phyloP scores from a whole-genome alignment of 2,888 invertebrate species.

The Norana najaformis region DNA sequence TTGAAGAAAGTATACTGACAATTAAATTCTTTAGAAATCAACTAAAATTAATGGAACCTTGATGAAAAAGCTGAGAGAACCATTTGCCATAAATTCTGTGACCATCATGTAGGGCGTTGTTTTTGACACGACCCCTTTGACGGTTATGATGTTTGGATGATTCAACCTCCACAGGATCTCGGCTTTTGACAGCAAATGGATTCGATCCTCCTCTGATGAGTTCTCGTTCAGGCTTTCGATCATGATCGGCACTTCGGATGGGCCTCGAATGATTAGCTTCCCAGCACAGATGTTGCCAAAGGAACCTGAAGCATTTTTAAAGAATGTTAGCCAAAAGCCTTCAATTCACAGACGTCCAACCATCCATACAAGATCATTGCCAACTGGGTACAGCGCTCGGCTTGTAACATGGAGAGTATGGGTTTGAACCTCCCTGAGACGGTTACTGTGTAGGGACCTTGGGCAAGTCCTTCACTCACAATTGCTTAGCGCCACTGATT shows the following conservation, averaged over 20 bases:
- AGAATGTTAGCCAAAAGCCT: background rate
- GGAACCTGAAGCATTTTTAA: background rate
- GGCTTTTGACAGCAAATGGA: constrained; percentile 97
- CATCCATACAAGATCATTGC: background rate
- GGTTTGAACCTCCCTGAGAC: too few relatives aligned
- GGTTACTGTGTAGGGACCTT: too few relatives aligned
- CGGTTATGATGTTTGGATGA: constrained; percentile 96
- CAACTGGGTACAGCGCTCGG: too few relatives aligned
- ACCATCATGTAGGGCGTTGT: constrained; percentile 96
- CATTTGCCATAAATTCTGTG: constrained; percentile 99
- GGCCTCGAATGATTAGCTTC: constrained; percentile 80
- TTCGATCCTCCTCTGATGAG: constrained; percentile 71
- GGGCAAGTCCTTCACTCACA: too few relatives aligned
- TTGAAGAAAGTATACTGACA: background rate
- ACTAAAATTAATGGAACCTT: constrained; percentile 65
- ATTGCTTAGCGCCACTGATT: too few relatives aligned
- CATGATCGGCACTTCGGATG: constrained; percentile 71
- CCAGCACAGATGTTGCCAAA: constrained; percentile 72
- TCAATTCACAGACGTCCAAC: background rate
- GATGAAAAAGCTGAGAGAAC: constrained; percentile 93
- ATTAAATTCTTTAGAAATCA: background rate
- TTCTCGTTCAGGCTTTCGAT: constrained; percentile 89
- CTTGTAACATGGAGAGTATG: too few relatives aligned
- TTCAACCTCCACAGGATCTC: constrained; percentile 99
- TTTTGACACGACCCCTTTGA: constrained; percentile 96